phyloP scores from a whole-genome alignment of 2,797 vertebrate genomes.

The Echiichthys vipera region DNA sequence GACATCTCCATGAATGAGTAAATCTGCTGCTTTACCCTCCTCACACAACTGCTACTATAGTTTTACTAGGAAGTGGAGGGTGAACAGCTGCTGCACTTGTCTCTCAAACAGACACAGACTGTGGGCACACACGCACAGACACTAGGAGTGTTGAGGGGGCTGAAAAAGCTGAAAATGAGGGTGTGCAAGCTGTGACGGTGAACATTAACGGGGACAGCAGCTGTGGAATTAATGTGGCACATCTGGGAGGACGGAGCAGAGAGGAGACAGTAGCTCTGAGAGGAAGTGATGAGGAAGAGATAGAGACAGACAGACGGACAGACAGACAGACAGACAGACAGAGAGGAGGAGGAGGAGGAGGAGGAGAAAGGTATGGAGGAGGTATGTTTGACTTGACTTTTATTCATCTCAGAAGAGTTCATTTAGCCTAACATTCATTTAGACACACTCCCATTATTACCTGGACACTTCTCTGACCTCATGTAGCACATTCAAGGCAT shows the following conservation, averaged over 20 bases:
- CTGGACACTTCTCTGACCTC: background rate
- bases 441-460: background rate
- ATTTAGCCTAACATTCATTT: background rate
- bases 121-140: background rate
- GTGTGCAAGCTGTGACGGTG: constrained; percentile 80
- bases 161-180: constrained; percentile 67
- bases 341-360: background rate
- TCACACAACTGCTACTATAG: constrained; percentile 66
- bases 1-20: constrained; percentile 74
- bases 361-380: constrained; percentile 29
- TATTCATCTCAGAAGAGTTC: background rate
- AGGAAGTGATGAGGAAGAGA: constrained; percentile 51
- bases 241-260: constrained; percentile 78
- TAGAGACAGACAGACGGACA: constrained; percentile 41
- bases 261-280: constrained; percentile 44
- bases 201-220: constrained; percentile 82
- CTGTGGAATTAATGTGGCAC: constrained; percentile 85
- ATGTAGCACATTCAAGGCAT: background rate
- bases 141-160: constrained; percentile 17
- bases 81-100: constrained; percentile 69
- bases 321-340: constrained; percentile 15
- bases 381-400: constrained; percentile 59
- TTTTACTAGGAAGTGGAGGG: constrained; percentile 60
- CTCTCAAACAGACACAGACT: constrained; percentile 24
- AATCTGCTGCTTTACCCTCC: constrained; percentile 62